These are phyloP conservation scores for Macrosoma leucophasiata DNA, from an alignment of 2,888 invertebrate genomes.

Conservation along the genomic window DNA sequence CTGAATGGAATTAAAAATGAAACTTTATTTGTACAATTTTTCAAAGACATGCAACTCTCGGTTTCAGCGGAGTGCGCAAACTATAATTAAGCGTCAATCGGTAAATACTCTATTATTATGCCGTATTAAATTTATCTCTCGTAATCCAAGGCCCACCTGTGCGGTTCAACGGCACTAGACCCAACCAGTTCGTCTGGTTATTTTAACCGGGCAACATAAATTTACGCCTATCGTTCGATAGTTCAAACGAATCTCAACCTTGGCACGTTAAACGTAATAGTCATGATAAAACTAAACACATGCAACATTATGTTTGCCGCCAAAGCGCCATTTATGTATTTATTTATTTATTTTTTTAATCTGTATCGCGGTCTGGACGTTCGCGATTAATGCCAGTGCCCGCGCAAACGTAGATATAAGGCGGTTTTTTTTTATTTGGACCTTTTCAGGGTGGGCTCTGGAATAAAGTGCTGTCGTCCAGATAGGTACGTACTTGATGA, in stretches of 20 bases:
- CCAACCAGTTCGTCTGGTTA: conserved; percentile 65
- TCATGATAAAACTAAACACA: conserved; percentile 33
- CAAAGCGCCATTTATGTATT: conserved; percentile 58
- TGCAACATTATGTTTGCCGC: conserved; percentile 43
- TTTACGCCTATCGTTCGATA: conserved; percentile 51
- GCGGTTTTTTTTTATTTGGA: conserved; percentile 32
- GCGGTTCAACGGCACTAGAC: conserved; percentile 67
- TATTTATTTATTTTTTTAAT: conserved; percentile 53
- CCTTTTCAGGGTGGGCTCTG: conserved; percentile 43
- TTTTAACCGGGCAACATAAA: conserved; percentile 47
- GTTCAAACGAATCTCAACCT: conserved; percentile 48
- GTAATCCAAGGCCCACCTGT: conserved; percentile 69
- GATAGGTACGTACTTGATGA: conserved; percentile 17
- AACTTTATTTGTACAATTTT: too few species aligned
- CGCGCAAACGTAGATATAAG: conserved; percentile 34
- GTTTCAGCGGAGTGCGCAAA: conserved; percentile 27
- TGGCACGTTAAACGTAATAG: conserved; percentile 37
- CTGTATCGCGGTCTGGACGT: conserved; percentile 52
- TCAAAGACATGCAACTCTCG: conserved; percentile 23
- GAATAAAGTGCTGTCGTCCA: too few species aligned
- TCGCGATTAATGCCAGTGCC: conserved; percentile 53
- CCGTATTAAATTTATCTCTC: conserved; percentile 66
- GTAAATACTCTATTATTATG: conserved; percentile 56
- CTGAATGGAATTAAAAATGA: too few species aligned
- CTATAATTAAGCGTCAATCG: conserved; percentile 34